Conservation (phyloP, 2,888 invertebrate species). For the Meta bourneti region DNA sequence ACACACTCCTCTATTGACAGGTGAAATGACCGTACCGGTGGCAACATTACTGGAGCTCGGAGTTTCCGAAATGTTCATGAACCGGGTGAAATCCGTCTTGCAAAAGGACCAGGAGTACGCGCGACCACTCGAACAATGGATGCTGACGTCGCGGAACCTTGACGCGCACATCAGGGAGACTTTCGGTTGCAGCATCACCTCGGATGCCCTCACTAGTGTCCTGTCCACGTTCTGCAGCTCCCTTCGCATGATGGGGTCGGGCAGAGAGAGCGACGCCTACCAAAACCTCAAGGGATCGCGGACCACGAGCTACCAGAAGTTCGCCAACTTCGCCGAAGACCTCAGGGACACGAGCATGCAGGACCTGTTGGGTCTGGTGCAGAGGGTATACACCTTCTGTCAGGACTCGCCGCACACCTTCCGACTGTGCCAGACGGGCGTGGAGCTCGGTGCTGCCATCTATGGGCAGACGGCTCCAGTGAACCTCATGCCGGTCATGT, state of each 20-base stretch:
- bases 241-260: not conserved
- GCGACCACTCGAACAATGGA: not conserved
- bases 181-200: not conserved
- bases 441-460: not conserved
- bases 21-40: not conserved
- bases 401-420: not conserved
- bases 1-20: not conserved
- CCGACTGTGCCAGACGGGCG: not conserved
- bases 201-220: not conserved
- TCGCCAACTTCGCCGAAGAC: not conserved
- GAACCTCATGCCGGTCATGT: not conserved
- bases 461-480: no score
- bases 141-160: not conserved
- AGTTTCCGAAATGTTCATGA: not conserved
- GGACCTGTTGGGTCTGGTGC: not conserved
- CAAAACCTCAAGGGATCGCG: not conserved
- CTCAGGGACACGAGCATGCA: no score
- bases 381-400: not conserved
- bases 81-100: not conserved
- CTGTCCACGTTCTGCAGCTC: not conserved
- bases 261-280: not conserved
- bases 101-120: not conserved
- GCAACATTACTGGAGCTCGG: not conserved
- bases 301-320: not conserved
- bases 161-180: not conserved